Conservation (phyloP, 2,113 vertebrate species). For the Egretta garzetta region DNA sequence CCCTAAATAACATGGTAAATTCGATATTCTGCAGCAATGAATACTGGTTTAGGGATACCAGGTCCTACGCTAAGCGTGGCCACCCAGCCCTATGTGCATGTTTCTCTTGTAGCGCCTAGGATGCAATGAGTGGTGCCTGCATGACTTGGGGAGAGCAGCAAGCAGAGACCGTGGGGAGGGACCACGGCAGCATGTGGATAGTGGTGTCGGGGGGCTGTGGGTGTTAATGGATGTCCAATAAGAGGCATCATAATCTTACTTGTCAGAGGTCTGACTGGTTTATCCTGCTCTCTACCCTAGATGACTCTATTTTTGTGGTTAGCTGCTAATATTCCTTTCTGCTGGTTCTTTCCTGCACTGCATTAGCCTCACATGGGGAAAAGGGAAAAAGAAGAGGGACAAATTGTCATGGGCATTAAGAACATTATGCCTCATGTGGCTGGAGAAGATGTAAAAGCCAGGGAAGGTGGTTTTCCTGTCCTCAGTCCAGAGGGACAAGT, state of each 20-base stretch:
- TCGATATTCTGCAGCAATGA: background rate
- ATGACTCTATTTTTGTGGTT: background rate
- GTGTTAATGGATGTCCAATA: background rate
- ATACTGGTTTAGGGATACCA: background rate
- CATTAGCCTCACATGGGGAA: background rate
- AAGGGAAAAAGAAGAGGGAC: background rate
- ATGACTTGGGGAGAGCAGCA: background rate
- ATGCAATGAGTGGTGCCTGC: background rate
- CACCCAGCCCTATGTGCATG: background rate
- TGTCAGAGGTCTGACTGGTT: background rate
- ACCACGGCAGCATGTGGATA: fast-evolving
- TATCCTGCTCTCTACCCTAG: background rate
- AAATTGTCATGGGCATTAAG: background rate
- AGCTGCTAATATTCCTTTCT: background rate
- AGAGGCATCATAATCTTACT: background rate
- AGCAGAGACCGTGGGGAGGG: background rate
- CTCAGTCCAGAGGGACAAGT: background rate
- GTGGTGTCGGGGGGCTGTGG: background rate
- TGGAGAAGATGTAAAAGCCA: background rate
- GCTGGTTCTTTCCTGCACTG: background rate
- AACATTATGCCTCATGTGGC: background rate
- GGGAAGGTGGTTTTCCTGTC: background rate
- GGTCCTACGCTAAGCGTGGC: background rate
- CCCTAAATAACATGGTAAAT: background rate
- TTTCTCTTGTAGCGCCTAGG: background rate